Conservation (phyloP, 1,140 invertebrate genomes). For the Atta cephalotes region DNA sequence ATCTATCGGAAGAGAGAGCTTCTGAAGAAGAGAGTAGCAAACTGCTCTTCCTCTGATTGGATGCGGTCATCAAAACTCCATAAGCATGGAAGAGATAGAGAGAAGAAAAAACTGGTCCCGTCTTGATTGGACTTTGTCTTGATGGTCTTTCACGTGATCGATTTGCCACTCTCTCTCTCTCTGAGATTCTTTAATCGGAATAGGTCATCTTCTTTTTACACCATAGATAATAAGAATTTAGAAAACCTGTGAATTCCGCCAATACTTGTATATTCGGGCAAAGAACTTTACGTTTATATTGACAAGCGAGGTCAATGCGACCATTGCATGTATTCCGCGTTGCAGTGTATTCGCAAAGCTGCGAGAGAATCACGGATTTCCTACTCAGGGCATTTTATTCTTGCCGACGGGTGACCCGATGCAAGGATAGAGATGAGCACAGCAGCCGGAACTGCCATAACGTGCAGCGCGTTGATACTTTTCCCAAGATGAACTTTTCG, state of each 20-base stretch:
- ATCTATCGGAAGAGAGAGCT: no score
- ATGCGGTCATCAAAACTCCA: no score
- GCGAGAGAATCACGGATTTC: neutral
- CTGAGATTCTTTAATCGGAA: no score
- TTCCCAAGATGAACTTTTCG: conserved; percentile 49
- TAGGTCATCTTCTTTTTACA: neutral
- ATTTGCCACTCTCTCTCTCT: no score
- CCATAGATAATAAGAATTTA: conserved; percentile 27
- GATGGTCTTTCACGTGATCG: no score
- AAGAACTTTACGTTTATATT: neutral
- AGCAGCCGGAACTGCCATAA: conserved; percentile 21
- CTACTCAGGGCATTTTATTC: conserved; percentile 42
- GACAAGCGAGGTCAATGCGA: conserved; percentile 16
- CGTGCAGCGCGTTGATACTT: conserved; percentile 23
- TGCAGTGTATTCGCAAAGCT: neutral
- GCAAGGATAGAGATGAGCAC: neutral
- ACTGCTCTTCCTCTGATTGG: no score
- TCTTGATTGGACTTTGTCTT: no score
- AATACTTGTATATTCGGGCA: neutral
- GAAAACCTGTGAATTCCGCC: conserved; percentile 3
- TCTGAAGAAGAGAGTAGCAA: no score
- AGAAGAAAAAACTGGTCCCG: no score
- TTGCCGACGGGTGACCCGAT: conserved; percentile 39
- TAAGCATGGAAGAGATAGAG: no score
- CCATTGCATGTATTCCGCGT: neutral